Percentiles rank a stretch among this genome's conserved stretches.
Evolutionary conservation across 2,113 vertebrate species (phyloP).

Genomic region (Riparia riparia): DNA sequence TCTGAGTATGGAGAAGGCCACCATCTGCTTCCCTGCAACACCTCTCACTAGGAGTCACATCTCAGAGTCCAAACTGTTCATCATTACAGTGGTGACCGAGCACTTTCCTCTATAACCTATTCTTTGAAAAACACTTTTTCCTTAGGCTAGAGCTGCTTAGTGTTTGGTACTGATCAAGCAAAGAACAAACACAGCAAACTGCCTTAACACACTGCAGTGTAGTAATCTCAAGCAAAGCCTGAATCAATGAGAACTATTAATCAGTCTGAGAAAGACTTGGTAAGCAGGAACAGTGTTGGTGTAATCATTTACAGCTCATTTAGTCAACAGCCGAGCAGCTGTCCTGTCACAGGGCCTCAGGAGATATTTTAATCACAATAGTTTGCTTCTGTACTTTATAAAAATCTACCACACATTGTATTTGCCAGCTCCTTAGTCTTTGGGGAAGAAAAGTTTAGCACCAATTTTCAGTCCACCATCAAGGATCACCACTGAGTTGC

Average conservation of each 20-base stretch:
- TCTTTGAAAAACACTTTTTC: background rate
- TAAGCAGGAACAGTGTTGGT: background rate
- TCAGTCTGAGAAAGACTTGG: slow-evolving; percentile 8
- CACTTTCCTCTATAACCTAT: background rate
- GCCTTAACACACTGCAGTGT: background rate
- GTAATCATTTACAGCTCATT: slow-evolving; percentile 48
- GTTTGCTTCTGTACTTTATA: background rate
- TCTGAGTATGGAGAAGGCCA: background rate
- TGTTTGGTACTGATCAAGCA: background rate
- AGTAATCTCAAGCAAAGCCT: slow-evolving; percentile 2
- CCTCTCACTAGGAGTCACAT: background rate
- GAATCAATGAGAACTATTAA: slow-evolving; percentile 13
- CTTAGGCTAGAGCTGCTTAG: background rate
- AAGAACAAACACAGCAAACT: background rate
- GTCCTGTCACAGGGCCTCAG: background rate
- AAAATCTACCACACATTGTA: background rate
- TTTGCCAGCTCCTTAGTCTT: background rate
- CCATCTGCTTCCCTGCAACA: background rate
- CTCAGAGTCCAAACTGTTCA: background rate
- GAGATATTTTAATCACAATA: background rate
- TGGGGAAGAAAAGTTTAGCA: background rate
- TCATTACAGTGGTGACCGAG: background rate
- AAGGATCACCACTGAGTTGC: background rate
- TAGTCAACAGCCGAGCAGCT: slow-evolving; percentile 36
- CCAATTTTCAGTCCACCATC: background rate